Evolutionary conservation across 2,797 vertebrate species (phyloP), one percentile per base, ranked within the genome.

Genomic region (Cuculus canorus): DNA sequence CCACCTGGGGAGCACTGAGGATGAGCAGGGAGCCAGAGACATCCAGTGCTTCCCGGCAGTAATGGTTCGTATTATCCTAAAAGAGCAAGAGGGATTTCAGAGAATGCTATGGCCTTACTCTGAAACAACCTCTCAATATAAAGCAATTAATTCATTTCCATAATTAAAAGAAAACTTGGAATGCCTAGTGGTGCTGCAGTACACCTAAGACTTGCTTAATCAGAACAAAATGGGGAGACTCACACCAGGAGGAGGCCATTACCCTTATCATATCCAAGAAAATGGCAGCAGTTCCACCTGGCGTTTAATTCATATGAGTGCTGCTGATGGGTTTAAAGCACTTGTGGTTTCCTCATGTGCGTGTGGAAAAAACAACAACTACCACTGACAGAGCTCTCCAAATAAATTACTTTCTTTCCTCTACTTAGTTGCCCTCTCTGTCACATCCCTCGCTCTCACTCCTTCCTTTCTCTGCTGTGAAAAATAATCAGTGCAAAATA

Each of bases 271-370:
- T 56, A 82, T 41, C 52, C 89, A 72, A 70, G 72, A 92, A 95
- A 91, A 83, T 25, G 30, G 76, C 63, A 95, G 85, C 43, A 86
- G 70, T 94, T 96, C 85, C 85, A 94, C 93, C 80, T 88, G 85
- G 61, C 0, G 0, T 94, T 91, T 93, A 52, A 81, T 92, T 88
- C 59, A 76, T 72, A 52, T 84, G 91, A 90, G 11, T 57, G 60
- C 60, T 59, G 25, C 23, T 76, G 70, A 28, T 72, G 33, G 39
- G 30, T 91, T 93, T 91, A 82, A 79, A 86, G 59, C 21, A 90
- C 18, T 79, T 91, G 56, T 50, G 23, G 22, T 86, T 91, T 93
- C 66, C 64, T 68, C 10, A 5, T 43, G 10, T 68, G 30, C 33
- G 5, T 8, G 37, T 9, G 18, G 17, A 45, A 83, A 92, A 85